Conservation (phyloP, 2,113 vertebrate genomes). For the Limanda limanda region DNA sequence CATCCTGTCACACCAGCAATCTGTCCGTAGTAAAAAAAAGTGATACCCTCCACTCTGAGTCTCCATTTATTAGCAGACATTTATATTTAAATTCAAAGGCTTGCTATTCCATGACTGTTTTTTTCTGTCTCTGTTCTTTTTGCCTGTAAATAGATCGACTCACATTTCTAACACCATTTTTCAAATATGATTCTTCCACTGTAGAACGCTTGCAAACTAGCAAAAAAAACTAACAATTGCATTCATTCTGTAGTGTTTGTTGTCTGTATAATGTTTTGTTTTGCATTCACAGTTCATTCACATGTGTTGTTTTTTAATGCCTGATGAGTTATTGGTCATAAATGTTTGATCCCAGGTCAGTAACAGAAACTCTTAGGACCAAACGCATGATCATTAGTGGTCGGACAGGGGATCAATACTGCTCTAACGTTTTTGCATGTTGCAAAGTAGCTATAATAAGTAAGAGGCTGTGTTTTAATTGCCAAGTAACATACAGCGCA, state of each 20-base stretch:
- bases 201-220: slow-evolving; percentile 65
- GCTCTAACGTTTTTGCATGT: slow-evolving; percentile 11
- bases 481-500: slow-evolving; percentile 2
- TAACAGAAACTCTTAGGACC: slow-evolving; percentile 33
- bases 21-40: slow-evolving; percentile 43
- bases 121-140: slow-evolving; percentile 39
- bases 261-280: slow-evolving; percentile 18
- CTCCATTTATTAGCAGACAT: slow-evolving; percentile 29
- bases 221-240: slow-evolving; percentile 8
- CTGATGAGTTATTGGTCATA: slow-evolving; percentile 41
- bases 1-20: slow-evolving; percentile 50
- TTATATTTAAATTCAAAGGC: slow-evolving; percentile 59
- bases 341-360: slow-evolving; percentile 53
- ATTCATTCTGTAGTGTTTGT: slow-evolving; percentile 38
- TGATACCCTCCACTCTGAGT: slow-evolving; percentile 17
- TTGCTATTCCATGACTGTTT: slow-evolving; percentile 47
- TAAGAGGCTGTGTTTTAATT: slow-evolving; percentile 27
- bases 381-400: slow-evolving; percentile 45
- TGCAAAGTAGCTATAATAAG: slow-evolving; percentile 11
- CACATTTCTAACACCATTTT: slow-evolving; percentile 52
- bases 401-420: slow-evolving; percentile 18
- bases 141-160: slow-evolving; percentile 41
- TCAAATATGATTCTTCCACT: slow-evolving; percentile 29
- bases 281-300: slow-evolving; percentile 12
- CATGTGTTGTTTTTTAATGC: not conserved